Evolutionary conservation across 2,113 vertebrate species (phyloP).

Genomic region (Saccopteryx bilineata): DNA sequence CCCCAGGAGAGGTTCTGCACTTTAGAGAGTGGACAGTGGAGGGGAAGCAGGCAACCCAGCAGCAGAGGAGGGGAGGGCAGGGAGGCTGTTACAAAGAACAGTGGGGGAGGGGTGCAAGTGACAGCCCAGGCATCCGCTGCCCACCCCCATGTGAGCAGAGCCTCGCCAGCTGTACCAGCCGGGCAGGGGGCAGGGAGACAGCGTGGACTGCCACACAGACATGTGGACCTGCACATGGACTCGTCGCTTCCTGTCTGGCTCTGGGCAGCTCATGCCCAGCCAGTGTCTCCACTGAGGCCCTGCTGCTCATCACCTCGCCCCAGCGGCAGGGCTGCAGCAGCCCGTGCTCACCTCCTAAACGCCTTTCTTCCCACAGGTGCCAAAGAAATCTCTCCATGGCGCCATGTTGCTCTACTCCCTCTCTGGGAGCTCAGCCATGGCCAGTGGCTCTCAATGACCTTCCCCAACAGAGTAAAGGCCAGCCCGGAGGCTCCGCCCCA

Average conservation of each 20-base stretch:
- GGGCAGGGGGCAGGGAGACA: neutral
- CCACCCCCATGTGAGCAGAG: neutral
- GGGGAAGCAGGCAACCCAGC: fast-evolving
- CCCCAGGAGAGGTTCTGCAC: constrained; percentile 34
- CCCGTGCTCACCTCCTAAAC: neutral
- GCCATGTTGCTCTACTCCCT: neutral
- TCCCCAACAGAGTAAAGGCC: neutral
- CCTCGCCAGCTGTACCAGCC: neutral
- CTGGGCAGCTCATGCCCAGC: neutral
- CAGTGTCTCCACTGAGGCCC: neutral
- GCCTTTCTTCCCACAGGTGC: fast-evolving
- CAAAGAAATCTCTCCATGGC: neutral
- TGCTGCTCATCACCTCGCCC: neutral
- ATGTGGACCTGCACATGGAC: neutral
- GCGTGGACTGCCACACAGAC: neutral
- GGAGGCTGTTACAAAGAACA: neutral
- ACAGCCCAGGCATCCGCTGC: neutral
- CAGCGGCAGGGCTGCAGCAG: neutral
- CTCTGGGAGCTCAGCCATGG: neutral
- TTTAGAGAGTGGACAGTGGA: neutral
- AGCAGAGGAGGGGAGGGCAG: neutral
- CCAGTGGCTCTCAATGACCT: neutral
- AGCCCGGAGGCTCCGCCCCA: neutral
- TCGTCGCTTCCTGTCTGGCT: neutral
- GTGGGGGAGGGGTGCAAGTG: neutral